Base-by-base conservation (phyloP, 2,113 vertebrate genomes). In the Panurus biarmicus region DNA sequence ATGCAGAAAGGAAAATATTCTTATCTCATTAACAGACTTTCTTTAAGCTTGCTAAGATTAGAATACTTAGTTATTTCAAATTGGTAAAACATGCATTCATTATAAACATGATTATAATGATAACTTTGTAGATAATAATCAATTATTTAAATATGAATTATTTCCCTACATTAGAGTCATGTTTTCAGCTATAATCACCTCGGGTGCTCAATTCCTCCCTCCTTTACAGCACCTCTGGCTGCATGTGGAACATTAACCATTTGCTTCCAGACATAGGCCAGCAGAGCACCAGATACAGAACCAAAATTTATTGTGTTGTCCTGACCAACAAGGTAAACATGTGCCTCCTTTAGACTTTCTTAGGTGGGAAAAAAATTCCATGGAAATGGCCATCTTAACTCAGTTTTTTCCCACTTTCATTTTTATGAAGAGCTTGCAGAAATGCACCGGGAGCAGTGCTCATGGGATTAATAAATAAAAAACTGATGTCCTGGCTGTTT, bases 91-190 rank as follows among this genome's bases (percentile, higher is more conserved):
- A 95, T 92, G 94, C 95, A 95, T 96, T 97, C 95, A 95, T 97
- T 97, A 97, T 97, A 96, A 95, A 97, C 93, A 97, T 95, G 95
- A 96, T 97, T 95, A 95, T 95, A 96, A 95, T 94, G 96, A 96
- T 97, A 97, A 97, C 94, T 96, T 97, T 96, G 95, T 97, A 97
- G 96, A 96, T 96, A 97, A 97, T 95, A 96, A 97, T 96, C 94
- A 95, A 97, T 97, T 97, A 97, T 97, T 97, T 95, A 97, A 97
- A 96, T 95, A 97, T 95, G 85, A 96, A 97, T 97, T 97, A 97
- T 97, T 97, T 96, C 79, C 94, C 89, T 95, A 96, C 87, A 95
- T 96, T 97, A 97, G 91, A 96, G 79, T 95, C 90, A 86, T 96
- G 94, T 97, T 97, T 97, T 96, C 95, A 97, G 79, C 94, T 94